Evolutionary conservation across 2,113 vertebrate species (phyloP).

Genomic region (Myiozetetes cayanensis): DNA sequence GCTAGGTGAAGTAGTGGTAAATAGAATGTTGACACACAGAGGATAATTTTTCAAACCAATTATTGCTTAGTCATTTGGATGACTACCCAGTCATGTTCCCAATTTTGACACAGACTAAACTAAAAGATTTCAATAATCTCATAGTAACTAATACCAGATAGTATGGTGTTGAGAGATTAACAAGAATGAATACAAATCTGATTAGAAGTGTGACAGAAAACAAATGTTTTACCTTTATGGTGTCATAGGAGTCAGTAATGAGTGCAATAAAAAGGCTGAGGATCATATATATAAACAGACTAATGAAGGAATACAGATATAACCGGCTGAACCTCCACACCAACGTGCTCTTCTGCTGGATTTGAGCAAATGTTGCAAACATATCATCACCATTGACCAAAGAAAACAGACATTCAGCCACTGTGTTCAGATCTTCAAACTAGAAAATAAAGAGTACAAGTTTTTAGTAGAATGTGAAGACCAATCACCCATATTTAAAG

Average conservation of each 20-base stretch:
- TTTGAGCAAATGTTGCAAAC: conserved; percentile 95
- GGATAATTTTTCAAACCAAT: neutral
- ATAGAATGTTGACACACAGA: neutral
- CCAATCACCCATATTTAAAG: neutral
- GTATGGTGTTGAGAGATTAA: neutral
- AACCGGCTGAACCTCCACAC: conserved; percentile 94
- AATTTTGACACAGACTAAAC: neutral
- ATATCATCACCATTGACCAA: conserved; percentile 97
- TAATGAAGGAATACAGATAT: conserved; percentile 97
- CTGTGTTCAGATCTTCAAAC: conserved; percentile 93
- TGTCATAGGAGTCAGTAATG: conserved; percentile 95
- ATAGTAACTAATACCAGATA: neutral
- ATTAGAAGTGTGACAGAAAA: neutral
- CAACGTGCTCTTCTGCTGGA: conserved; percentile 87
- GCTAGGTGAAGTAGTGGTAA: neutral
- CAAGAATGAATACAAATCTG: neutral
- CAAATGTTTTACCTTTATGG: conserved; percentile 87
- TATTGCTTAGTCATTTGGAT: neutral
- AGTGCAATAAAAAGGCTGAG: conserved; percentile 98
- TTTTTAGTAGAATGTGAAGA: neutral
- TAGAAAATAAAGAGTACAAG: conserved; percentile 40
- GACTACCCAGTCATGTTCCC: neutral
- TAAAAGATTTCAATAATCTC: neutral
- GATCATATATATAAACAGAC: conserved; percentile 97
- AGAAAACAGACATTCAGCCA: conserved; percentile 95